These are phyloP conservation scores for Loxodonta africana DNA, from an alignment of 2,113 vertebrate species.

Conservation along the genomic window DNA sequence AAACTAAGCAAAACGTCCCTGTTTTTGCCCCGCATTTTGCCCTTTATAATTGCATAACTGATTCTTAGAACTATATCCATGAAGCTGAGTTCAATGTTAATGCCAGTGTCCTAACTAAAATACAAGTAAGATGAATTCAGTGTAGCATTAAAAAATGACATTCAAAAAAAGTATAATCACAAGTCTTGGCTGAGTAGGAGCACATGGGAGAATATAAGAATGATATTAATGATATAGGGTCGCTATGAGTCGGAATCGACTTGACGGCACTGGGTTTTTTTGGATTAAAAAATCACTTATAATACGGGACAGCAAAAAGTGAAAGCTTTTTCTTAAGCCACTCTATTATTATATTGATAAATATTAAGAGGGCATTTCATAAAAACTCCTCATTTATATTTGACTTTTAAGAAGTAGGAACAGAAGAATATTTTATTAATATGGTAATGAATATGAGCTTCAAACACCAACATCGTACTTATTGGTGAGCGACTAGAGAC, in stretches of 20 bases:
- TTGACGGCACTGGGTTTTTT: no score
- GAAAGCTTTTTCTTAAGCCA: neutral
- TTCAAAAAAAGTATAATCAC: neutral
- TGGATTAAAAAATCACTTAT: neutral
- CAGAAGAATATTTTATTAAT: slow-evolving; percentile 13
- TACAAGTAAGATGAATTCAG: neutral
- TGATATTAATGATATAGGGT: neutral
- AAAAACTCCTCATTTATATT: slow-evolving; percentile 53
- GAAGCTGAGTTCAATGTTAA: slow-evolving; percentile 17
- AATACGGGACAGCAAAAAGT: neutral
- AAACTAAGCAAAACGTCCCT: neutral
- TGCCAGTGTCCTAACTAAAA: slow-evolving; percentile 18
- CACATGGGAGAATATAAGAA: neutral
- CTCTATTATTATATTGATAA: neutral
- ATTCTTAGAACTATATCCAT: slow-evolving; percentile 6
- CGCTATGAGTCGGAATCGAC: no score
- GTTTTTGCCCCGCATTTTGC: neutral
- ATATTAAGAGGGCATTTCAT: slow-evolving; percentile 15
- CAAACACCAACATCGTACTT: neutral
- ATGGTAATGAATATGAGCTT: neutral
- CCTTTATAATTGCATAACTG: neutral
- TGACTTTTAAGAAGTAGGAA: slow-evolving; percentile 31
- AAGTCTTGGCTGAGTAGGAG: neutral
- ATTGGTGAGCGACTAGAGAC: neutral
- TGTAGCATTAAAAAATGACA: neutral